Percentiles rank a stretch among this genome's conserved stretches.
These are phyloP conservation scores for Forbesichthys papilliferus DNA, from an alignment of 2,113 vertebrate genomes.

Conservation along the genomic window DNA sequence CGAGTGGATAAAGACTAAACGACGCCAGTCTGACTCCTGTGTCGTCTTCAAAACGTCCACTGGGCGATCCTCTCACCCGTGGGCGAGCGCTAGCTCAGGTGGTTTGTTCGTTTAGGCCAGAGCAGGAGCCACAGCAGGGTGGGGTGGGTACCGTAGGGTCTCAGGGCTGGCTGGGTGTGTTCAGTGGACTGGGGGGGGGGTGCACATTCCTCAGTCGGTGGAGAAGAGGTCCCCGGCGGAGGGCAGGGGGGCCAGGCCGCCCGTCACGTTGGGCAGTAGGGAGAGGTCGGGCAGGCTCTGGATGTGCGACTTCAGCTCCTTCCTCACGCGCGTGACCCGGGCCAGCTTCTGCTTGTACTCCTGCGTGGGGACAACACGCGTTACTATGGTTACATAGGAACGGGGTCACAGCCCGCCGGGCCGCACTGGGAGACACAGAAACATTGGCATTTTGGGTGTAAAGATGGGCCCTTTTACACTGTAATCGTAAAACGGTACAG, in stretches of 20 bases:
- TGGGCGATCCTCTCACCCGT: slow-evolving; percentile 17
- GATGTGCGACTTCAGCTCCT: slow-evolving; percentile 98
- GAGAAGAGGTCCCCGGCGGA: slow-evolving; percentile 98
- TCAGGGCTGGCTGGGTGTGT: slow-evolving; percentile 27
- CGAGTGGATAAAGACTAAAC: slow-evolving; percentile 37
- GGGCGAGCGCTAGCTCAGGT: slow-evolving; percentile 24
- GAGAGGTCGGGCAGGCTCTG: slow-evolving; percentile 98
- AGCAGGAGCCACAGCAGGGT: background rate
- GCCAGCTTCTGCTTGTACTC: slow-evolving; percentile 98
- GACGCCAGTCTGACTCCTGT: slow-evolving; percentile 39
- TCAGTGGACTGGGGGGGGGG: slow-evolving; percentile 31
- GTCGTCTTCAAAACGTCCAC: slow-evolving; percentile 25
- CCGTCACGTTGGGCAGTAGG: slow-evolving; percentile 92
- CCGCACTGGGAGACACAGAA: too few relatives aligned
- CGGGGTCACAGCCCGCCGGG: too few relatives aligned
- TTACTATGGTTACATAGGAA: background rate
- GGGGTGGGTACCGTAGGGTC: slow-evolving; percentile 20
- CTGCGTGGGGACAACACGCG: slow-evolving; percentile 62
- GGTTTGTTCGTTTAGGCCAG: slow-evolving; percentile 5
- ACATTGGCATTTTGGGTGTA: background rate
- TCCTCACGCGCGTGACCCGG: slow-evolving; percentile 94
- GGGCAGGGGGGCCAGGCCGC: slow-evolving; percentile 92
- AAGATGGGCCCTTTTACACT: too few relatives aligned
- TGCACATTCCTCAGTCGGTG: slow-evolving; percentile 83
- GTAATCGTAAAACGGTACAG: background rate